Base-by-base conservation (phyloP, 1,140 invertebrate genomes). In the Gonatopus flavifemur region DNA sequence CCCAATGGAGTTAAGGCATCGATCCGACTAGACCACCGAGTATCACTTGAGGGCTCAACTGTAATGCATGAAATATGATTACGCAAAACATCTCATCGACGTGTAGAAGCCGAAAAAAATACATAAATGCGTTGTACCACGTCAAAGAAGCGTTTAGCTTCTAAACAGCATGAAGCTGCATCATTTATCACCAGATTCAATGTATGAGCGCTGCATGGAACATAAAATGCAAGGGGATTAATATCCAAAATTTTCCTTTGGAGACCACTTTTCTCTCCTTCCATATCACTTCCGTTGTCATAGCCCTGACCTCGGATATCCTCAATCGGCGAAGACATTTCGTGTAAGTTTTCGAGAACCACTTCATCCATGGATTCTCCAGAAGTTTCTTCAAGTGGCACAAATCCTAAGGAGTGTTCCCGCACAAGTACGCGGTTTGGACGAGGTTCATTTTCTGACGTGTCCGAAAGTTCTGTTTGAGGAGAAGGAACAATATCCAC, bases 241-340 rank as follows among this genome's bases (percentile, higher is more conserved):
- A 55, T 28, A 19, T 58, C 42, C 7, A 58, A 28, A 35, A 62
- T 62, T 25, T 15, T 42, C 13, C 48, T 47, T 51, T 65, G 57
- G 3, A 57, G 52, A 6, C 59, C 59, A 19, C 31, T 52, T 31
- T 59, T 25, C 30, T 52, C 42, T 39, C 64, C 67, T 19, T 46
- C 55, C 60, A 70, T 73, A 46, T 72, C 73, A 5, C 59, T n/a
- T 1, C 64, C 67, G 51, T 69, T 71, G 41, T 71, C 70, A 48
- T 71, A 71, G 3, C 58, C 55, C 50, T 74, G 68, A 5, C 64
- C 63, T 28, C 68, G 31, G 21, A 62, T 50, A 51, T 70, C 54
- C 8, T 64, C 15, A 28, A 67, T 54, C 20, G 50, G 21, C 32
- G 59, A 20, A 13, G 22, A 20, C 19, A 31, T 8, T 39, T 49